Conservation (phyloP, 2,888 invertebrate genomes). For the Tenodera sinensis region DNA sequence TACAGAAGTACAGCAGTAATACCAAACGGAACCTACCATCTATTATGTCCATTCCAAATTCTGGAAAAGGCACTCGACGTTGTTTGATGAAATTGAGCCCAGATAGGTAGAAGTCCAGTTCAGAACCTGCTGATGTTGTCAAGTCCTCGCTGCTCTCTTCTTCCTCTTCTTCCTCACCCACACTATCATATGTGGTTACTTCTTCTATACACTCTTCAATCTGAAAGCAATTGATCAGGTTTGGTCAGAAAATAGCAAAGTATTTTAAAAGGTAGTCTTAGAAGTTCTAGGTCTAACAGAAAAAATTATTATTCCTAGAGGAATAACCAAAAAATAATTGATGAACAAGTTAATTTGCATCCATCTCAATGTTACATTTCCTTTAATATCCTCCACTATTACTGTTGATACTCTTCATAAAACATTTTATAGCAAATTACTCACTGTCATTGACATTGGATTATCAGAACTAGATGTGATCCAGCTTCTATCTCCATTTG, state of each 20-base stretch:
- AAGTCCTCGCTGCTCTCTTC: slow-evolving; percentile 38
- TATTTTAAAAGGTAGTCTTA: not conserved
- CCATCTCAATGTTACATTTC: too few relatives aligned
- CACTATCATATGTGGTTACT: slow-evolving; percentile 45
- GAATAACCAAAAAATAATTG: not conserved
- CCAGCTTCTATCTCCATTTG: slow-evolving; percentile 37
- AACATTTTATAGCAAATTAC: not conserved
- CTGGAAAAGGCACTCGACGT: slow-evolving; percentile 62
- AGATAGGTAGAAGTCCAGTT: slow-evolving; percentile 34
- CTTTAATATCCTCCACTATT: too few relatives aligned
- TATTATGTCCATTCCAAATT: slow-evolving; percentile 64
- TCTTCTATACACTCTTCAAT: slow-evolving; percentile 50
- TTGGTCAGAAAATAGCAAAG: not conserved
- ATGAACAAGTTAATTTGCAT: not conserved
- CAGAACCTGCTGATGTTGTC: slow-evolving; percentile 19
- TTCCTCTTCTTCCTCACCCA: slow-evolving; percentile 43
- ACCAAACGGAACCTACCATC: slow-evolving; percentile 40
- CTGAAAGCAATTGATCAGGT: slow-evolving; percentile 33
- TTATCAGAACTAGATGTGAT: slow-evolving; percentile 39
- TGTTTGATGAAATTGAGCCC: slow-evolving; percentile 34
- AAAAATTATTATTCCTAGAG: not conserved
- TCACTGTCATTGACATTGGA: slow-evolving; percentile 43
- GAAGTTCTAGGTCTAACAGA: not conserved
- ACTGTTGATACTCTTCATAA: too few relatives aligned
- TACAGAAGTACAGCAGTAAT: too few relatives aligned